phyloP scores from a whole-genome alignment of 2,113 vertebrate genomes.

The Edolisoma coerulescens region DNA sequence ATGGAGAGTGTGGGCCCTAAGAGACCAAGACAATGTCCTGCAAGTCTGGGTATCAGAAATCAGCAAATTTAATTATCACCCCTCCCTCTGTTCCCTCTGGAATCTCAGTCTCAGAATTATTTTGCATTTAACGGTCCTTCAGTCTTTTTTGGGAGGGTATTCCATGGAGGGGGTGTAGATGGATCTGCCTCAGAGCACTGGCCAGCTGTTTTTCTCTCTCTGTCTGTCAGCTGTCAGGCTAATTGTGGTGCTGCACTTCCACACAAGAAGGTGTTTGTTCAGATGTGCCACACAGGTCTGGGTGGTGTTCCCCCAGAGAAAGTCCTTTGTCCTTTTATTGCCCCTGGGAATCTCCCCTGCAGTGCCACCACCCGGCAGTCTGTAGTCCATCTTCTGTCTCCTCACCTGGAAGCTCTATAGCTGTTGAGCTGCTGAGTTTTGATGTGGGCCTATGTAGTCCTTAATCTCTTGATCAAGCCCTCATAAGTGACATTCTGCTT shows the following conservation, averaged over 20 bases:
- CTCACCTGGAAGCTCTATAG: neutral
- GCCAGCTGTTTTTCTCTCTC: neutral
- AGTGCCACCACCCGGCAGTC: neutral
- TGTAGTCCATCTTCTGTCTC: neutral
- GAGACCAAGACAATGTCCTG: neutral
- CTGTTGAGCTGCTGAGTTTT: neutral
- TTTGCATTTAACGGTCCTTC: neutral
- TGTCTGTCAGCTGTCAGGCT: neutral
- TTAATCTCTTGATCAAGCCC: neutral
- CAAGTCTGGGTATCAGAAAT: neutral
- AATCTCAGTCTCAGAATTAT: neutral
- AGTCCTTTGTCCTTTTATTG: neutral
- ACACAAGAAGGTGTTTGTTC: neutral
- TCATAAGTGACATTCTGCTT: neutral
- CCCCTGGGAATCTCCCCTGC: neutral
- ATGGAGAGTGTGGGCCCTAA: neutral
- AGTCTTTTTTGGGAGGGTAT: neutral
- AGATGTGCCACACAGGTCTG: neutral
- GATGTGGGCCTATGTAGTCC: neutral
- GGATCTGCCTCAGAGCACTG: neutral
- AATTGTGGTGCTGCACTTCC: neutral
- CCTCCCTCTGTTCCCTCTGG: neutral
- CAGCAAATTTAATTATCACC: neutral
- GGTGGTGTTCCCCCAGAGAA: neutral
- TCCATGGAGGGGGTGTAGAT: neutral